A percentile compares a stretch with the other conserved stretches of the same genome.
phyloP scores from a whole-genome alignment of 2,888 invertebrate species.

The Opisthograptis luteolata region DNA sequence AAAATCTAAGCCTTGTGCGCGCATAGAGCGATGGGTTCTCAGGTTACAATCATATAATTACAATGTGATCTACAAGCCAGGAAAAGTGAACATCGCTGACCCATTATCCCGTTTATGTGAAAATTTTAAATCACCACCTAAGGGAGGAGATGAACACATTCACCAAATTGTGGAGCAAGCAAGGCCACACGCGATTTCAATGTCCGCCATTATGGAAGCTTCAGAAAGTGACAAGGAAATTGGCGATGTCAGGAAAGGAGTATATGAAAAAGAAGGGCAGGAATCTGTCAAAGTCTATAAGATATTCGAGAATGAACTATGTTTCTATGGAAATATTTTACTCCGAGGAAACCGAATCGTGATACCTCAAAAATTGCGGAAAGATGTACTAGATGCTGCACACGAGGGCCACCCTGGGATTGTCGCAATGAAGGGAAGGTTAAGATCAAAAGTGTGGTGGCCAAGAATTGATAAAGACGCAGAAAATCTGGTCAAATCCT shows the following conservation, averaged over 20 bases:
- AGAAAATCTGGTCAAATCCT: slow-evolving; percentile 25
- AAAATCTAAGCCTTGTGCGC: too few relatives aligned
- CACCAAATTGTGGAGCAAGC: slow-evolving; percentile 24
- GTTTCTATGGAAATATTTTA: slow-evolving; percentile 39
- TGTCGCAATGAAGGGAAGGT: too few relatives aligned
- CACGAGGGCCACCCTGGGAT: too few relatives aligned
- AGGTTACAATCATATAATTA: slow-evolving; percentile 34
- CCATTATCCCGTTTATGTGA: slow-evolving; percentile 33
- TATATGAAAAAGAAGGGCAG: slow-evolving; percentile 33
- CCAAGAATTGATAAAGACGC: slow-evolving; percentile 48
- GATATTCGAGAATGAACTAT: slow-evolving; percentile 45
- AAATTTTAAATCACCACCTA: not conserved
- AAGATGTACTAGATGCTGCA: slow-evolving; percentile 35
- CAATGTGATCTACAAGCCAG: slow-evolving; percentile 34
- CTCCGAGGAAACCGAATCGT: slow-evolving; percentile 36
- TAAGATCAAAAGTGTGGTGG: slow-evolving; percentile 58
- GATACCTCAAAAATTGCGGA: slow-evolving; percentile 27
- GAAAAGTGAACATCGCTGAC: slow-evolving; percentile 47
- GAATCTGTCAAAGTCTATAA: slow-evolving; percentile 31
- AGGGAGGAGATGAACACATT: not conserved
- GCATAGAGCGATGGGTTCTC: slow-evolving; percentile 40
- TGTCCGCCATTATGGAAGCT: slow-evolving; percentile 7
- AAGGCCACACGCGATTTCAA: slow-evolving; percentile 23
- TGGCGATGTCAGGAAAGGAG: slow-evolving; percentile 17
- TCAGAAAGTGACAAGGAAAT: slow-evolving; percentile 28